These are phyloP conservation scores for Micropterix aruncella DNA, from an alignment of 2,888 invertebrate species.

Conservation along the genomic window DNA sequence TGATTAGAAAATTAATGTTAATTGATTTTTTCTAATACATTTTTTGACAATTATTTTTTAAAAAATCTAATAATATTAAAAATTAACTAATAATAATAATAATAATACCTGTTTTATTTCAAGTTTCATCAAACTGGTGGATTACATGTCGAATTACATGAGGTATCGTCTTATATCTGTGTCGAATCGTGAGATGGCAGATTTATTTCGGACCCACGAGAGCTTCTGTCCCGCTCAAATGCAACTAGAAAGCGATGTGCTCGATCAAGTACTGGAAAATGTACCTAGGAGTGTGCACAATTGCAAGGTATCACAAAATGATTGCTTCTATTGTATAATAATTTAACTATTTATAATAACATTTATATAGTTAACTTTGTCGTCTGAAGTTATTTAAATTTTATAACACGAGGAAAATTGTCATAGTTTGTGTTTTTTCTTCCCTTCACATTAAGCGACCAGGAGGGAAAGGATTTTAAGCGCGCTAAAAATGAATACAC, in stretches of 20 bases:
- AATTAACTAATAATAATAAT: conserved; percentile 7
- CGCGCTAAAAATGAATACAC: no score
- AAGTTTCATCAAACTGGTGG: conserved; percentile 57
- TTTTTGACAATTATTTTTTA: conserved; percentile 6
- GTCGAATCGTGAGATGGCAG: conserved; percentile 44
- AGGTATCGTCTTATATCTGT: conserved; percentile 48
- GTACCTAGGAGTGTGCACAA: conserved; percentile 26
- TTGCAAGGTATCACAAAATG: conserved; percentile 26
- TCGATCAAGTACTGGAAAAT: conserved; percentile 36
- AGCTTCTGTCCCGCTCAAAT: conserved; percentile 33
- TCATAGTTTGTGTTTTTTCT: no score
- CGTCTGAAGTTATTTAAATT: no score
- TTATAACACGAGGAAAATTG: no score
- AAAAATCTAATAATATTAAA: conserved; percentile 5
- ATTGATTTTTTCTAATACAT: conserved; percentile 5
- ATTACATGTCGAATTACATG: conserved; percentile 58
- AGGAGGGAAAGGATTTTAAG: no score
- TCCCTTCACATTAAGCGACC: no score
- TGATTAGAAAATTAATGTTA: no score
- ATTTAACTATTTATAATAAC: not conserved
- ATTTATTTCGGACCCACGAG: conserved; percentile 38
- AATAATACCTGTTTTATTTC: no score
- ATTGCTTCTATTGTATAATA: not conserved
- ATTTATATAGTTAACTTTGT: conserved; percentile 2
- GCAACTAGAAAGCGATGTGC: conserved; percentile 23